Base-by-base conservation (phyloP, 1,140 invertebrate species). In the Polyergus mexicanus region DNA sequence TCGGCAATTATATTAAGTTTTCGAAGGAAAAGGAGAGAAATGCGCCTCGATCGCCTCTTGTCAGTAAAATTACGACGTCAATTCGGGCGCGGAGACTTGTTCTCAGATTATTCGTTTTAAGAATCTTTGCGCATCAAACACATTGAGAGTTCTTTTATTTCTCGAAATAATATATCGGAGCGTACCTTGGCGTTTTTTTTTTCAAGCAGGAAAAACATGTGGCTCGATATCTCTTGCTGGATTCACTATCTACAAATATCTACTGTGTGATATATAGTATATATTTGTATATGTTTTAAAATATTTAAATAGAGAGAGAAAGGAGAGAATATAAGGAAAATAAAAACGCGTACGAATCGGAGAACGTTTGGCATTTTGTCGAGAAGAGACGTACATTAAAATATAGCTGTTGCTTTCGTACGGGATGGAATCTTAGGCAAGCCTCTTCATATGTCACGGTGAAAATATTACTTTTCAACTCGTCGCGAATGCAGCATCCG, bases 1-100 rank as follows among this genome's bases (percentile, higher is more conserved):
- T 81, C 47, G 54, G 16, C 28, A 87, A 71, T 84, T 51, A 87
- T 41, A 72, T 69, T 54, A 56, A 80, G 16, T 41, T 5, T 19
- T 41, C 32, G 41, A 66, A 65, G 35, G 2, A 13, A 8, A 44
- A 8, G 3, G 41, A 44, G 41, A 44, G 10, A 11, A 2, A 19
- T 35, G 7, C n/a, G n/a, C 13, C 28, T 68, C 16, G 32, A 68
- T 56, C 13, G 5, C 4, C 25, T 25, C 22, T 4, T 25, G 25
- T 1, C 8, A 38, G 32, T 3, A n/a, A 35, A 68, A 68, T 65
- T 8, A 3, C n/a, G 28, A 3, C n/a, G 28, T 8, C 38, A 71
- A 41, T 72, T 80, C 7, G 19, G n/a, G 0, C 1, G 16, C 22
- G 35, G 11, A 13, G 38, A 81, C 41, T 60, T 60, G 72, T 8